Percentiles rank a stretch among this genome's conserved stretches.
Evolutionary conservation across 2,797 vertebrate genomes (phyloP).

Genomic region (Enteromius unitaeniatus): DNA sequence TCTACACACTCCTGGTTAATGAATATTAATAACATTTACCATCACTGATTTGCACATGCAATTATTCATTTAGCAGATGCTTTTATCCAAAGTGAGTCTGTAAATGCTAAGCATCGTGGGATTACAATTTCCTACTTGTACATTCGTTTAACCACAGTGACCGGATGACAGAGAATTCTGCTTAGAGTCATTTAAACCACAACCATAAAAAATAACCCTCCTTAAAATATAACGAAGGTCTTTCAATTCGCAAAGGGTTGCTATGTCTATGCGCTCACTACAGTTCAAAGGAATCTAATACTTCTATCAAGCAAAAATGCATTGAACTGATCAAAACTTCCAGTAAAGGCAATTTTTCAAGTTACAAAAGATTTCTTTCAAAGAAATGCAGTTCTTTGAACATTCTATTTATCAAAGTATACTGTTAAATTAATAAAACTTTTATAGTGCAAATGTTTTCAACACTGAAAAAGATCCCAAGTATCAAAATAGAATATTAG

Average conservation of each 20-base stretch:
- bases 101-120: not conserved
- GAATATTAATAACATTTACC: not conserved
- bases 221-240: not conserved
- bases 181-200: not conserved
- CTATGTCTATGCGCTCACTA: not conserved
- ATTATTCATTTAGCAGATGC: not conserved
- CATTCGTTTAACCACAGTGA: not conserved
- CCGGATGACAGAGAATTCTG: not conserved
- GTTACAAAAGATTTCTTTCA: not conserved
- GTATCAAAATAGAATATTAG: not conserved
- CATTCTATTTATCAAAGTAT: not conserved
- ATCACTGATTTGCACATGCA: not conserved
- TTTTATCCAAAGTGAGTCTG: not conserved
- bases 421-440: not conserved
- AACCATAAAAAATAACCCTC: not conserved
- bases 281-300: not conserved
- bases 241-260: not conserved
- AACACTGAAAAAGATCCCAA: not conserved
- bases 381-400: not conserved
- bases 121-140: not conserved
- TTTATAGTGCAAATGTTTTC: not conserved
- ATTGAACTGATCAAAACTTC: not conserved
- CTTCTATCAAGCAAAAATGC: not conserved
- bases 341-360: not conserved
- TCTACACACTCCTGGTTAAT: not conserved